Evolutionary conservation across 2,113 vertebrate species (phyloP).

Genomic region (Cephalopholis sonnerati): DNA sequence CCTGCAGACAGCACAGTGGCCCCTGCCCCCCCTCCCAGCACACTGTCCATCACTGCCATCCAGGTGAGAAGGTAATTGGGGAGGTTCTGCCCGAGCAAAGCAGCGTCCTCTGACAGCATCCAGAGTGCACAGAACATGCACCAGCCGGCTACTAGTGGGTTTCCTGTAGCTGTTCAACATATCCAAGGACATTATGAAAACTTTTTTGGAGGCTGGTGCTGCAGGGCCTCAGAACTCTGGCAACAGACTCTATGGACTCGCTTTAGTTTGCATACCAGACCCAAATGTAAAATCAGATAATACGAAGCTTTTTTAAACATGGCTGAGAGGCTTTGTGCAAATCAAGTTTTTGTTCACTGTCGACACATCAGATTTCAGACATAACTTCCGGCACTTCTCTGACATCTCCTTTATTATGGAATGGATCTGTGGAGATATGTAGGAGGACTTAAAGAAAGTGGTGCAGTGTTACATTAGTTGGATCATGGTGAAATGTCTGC

Average conservation of each 20-base stretch:
- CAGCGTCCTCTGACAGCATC: slow-evolving; percentile 41
- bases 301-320: background rate
- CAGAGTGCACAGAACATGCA: slow-evolving; percentile 32
- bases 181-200: background rate
- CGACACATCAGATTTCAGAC: slow-evolving; percentile 1
- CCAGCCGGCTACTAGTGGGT: background rate
- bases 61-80: slow-evolving; percentile 67
- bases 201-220: background rate
- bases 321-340: background rate
- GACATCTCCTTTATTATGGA: background rate
- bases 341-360: slow-evolving; percentile 4
- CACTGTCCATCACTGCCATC: slow-evolving; percentile 70
- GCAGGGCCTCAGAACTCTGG: background rate
- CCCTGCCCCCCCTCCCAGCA: slow-evolving; percentile 14
- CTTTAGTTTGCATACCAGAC: background rate
- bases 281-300: background rate
- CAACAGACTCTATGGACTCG: background rate
- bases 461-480: background rate
- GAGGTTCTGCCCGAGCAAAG: slow-evolving; percentile 41
- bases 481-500: slow-evolving; percentile 20
- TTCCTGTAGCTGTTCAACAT: slow-evolving; percentile 19
- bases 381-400: background rate
- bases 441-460: background rate
- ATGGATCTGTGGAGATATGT: background rate
- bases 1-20: slow-evolving; percentile 40